Evolutionary conservation across 1,140 invertebrate genomes (phyloP).

Genomic region (Aphaenogaster rudis): DNA sequence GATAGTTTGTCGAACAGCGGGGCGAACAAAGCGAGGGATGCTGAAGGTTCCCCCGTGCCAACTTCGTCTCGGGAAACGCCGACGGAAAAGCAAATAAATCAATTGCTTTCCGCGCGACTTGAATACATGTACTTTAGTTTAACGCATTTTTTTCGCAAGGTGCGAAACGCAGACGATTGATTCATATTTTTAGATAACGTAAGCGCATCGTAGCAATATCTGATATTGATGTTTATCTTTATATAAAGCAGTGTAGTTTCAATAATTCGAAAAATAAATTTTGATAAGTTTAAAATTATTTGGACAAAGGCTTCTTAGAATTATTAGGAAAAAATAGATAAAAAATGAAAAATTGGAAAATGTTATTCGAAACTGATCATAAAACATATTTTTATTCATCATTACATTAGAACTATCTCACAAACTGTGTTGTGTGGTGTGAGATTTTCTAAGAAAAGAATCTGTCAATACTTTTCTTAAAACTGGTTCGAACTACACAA

Average conservation of each 20-base stretch:
- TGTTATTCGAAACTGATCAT: neutral
- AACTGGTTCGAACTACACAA: neutral
- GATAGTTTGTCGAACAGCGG: slow-evolving; percentile 73
- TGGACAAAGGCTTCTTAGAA: neutral
- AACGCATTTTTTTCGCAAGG: slow-evolving; percentile 15
- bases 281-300: neutral
- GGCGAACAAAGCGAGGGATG: slow-evolving; percentile 66
- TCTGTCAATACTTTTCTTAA: slow-evolving; percentile 27
- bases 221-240: neutral
- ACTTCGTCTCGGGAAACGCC: slow-evolving; percentile 45
- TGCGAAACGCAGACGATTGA: slow-evolving; percentile 5
- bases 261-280: neutral
- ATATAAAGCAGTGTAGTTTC: neutral
- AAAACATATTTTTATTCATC: neutral
- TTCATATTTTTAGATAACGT: slow-evolving; percentile 2
- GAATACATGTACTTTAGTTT: slow-evolving; percentile 51
- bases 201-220: neutral
- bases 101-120: slow-evolving; percentile 58
- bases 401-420: neutral
- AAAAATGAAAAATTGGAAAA: neutral
- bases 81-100: slow-evolving; percentile 66
- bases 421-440: neutral
- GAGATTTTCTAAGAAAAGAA: slow-evolving; percentile 2
- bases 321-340: neutral
- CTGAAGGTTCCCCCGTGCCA: slow-evolving; percentile 48